Conservation (phyloP, 2,113 vertebrate genomes). For the Sebastes schlegelii region DNA sequence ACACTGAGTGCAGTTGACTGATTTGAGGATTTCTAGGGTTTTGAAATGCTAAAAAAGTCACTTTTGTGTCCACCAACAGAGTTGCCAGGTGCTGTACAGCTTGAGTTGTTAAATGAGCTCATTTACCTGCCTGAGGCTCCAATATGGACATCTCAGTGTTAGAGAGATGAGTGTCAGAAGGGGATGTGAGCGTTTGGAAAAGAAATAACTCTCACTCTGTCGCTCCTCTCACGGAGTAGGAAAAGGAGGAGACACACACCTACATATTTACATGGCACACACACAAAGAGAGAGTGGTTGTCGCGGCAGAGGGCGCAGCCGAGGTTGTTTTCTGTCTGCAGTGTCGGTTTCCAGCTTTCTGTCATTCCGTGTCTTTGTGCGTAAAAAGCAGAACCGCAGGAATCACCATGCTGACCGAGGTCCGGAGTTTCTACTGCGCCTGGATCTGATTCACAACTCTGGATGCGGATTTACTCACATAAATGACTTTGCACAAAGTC, state of each 20-base stretch:
- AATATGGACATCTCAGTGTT: background rate
- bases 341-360: conserved; percentile 26
- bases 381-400: conserved; percentile 46
- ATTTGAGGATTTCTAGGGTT: background rate
- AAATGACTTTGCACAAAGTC: conserved; percentile 22
- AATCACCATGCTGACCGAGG: conserved; percentile 27
- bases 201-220: background rate
- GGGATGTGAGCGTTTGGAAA: background rate
- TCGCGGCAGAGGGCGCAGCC: conserved; percentile 69
- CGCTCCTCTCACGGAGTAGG: background rate
- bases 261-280: conserved; percentile 18
- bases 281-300: background rate
- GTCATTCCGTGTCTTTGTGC: conserved; percentile 46
- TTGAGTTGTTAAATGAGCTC: conserved; percentile 4
- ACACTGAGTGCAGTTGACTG: background rate
- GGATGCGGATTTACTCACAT: conserved; percentile 12
- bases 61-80: background rate
- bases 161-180: background rate
- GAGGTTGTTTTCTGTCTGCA: conserved; percentile 15
- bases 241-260: conserved; percentile 9
- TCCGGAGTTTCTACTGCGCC: background rate
- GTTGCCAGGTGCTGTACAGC: background rate
- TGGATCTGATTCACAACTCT: conserved; percentile 11
- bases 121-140: conserved; percentile 18
- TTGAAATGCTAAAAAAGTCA: background rate